These are phyloP conservation scores for Loris lydekkerianus DNA, from an alignment of 2,797 vertebrate species.

Conservation along the genomic window DNA sequence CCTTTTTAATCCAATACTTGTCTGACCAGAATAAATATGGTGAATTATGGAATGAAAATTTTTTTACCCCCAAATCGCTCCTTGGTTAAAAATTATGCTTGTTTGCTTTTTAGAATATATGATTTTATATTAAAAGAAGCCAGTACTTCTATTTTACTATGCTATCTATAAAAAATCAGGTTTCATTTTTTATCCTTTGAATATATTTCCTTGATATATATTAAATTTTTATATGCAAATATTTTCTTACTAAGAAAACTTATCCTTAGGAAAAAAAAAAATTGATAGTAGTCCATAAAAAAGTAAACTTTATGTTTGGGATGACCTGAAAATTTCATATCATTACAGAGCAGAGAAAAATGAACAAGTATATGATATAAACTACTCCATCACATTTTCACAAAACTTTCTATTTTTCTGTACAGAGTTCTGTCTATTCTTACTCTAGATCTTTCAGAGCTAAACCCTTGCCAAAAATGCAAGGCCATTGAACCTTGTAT, in stretches of 20 bases:
- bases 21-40: background rate
- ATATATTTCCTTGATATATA: constrained; percentile 2
- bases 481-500: constrained; percentile 70
- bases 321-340: background rate
- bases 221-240: constrained; percentile 57
- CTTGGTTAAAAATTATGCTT: constrained; percentile 32
- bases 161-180: constrained; percentile 27
- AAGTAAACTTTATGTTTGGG: constrained; percentile 38
- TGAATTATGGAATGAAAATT: background rate
- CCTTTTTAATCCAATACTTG: background rate
- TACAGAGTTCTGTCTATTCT: constrained; percentile 44
- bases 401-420: constrained; percentile 43
- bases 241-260: constrained; percentile 69
- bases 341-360: constrained; percentile 39
- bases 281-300: constrained; percentile 20
- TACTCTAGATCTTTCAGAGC: constrained; percentile 62
- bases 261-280: constrained; percentile 22
- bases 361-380: background rate
- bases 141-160: constrained; percentile 30
- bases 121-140: constrained; percentile 55
- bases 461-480: constrained; percentile 79
- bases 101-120: constrained; percentile 6
- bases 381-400: constrained; percentile 24
- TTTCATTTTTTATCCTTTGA: constrained; percentile 43
- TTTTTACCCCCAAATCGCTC: background rate